Evolutionary conservation across 2,797 vertebrate genomes (phyloP).

Genomic region (Coranthus polyacanthus): DNA sequence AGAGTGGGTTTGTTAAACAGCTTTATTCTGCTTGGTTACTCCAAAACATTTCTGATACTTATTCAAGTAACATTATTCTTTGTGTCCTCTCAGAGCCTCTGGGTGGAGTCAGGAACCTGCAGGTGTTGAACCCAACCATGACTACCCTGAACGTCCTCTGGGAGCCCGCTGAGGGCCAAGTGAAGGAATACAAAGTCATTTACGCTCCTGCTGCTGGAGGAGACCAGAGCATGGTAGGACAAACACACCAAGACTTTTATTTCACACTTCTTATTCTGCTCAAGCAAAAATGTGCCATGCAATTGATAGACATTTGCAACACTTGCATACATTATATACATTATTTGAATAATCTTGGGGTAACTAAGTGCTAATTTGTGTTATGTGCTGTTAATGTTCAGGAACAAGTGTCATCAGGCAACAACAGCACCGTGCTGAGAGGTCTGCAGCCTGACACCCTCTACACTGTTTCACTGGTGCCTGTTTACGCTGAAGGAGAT

Average conservation of each 20-base stretch:
- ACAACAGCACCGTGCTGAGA: slow-evolving; percentile 88
- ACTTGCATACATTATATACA: no score
- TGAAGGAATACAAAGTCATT: slow-evolving; percentile 80
- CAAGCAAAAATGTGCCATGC: no score
- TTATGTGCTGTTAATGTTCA: slow-evolving; percentile 55
- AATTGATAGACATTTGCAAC: no score
- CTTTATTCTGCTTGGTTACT: no score
- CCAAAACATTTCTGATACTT: no score
- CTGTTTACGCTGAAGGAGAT: slow-evolving; percentile 90
- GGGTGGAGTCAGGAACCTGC: slow-evolving; percentile 91
- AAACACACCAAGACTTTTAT: no score
- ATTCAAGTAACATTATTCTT: no score
- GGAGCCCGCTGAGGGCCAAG: slow-evolving; percentile 91
- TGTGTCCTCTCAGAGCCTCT: slow-evolving; percentile 84
- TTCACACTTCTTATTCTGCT: no score
- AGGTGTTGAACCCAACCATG: slow-evolving; percentile 93
- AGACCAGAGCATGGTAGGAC: slow-evolving; percentile 81
- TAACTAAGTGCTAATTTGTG: neutral
- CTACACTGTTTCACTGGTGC: slow-evolving; percentile 92
- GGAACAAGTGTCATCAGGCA: slow-evolving; percentile 91
- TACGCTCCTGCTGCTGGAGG: slow-evolving; percentile 91
- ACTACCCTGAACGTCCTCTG: slow-evolving; percentile 92
- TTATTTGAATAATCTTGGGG: no score
- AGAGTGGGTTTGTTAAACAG: no score
- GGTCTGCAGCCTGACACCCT: slow-evolving; percentile 91